Base-by-base conservation (phyloP, 2,888 invertebrate species). In the Drosophila melanocephala region DNA sequence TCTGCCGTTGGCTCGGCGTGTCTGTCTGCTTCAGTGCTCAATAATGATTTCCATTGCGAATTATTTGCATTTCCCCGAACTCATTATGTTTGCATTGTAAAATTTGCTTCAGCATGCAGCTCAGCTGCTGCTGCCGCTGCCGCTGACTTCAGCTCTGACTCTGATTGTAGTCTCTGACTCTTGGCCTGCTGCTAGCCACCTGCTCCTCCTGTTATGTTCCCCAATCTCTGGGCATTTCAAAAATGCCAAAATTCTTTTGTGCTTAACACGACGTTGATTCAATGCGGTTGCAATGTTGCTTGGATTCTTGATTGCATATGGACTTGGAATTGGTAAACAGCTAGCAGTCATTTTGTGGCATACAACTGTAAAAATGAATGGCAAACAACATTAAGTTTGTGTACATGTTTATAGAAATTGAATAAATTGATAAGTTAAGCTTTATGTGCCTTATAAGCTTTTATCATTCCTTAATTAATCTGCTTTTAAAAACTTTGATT, bases 31-130 rank as follows among this genome's bases (percentile, higher is more conserved):
- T 81, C 84, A 78, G 56, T 78, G 83, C 83, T 85, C 84, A 86
- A 85, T 86, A 83, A 83, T 86, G 86, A 85, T 85, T 84, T 84
- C 86, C 85, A 84, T 80, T 66, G 85, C 80, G 85, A 86, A 72
- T 86, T 86, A 82, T 84, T 83, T 82, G 84, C 85, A 86, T 86
- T 82, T 84, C 87, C 85, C 85, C 80, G 63, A 84, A 87, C 87
- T 86, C 87, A 86, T 86, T 86, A 87, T 78, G 77, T 82, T 77
- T 84, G 82, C 85, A 83, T 84, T 84, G 86, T 84, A 80, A 62
- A 84, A 77, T 72, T 84, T 70, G 47, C 47, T 26, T 16, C 22
- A 14, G 22, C 44, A 22, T 28, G 71, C 67, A 52, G 37, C 19
- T 16, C 3, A 52, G 65, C 22, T 37, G 32, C 39, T 51, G 42